Evolutionary conservation across 2,113 vertebrate genomes (phyloP).

Genomic region (Rostratula benghalensis): DNA sequence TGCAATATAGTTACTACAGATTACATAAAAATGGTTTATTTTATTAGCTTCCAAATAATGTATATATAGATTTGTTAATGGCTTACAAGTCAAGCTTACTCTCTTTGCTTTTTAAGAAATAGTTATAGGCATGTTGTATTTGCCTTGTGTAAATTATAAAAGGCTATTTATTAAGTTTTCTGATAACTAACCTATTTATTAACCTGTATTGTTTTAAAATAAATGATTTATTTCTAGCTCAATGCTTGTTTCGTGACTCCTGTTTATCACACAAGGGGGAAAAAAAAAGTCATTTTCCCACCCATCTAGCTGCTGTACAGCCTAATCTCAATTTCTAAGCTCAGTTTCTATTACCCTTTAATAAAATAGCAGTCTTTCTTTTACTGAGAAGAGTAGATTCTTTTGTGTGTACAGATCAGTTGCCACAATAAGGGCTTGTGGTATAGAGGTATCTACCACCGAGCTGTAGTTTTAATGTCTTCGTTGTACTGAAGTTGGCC

Average conservation of each 20-base stretch:
- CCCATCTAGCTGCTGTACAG: background rate
- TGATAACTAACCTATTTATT: conserved; percentile 78
- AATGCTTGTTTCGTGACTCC: conserved; percentile 17
- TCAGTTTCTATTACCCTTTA: background rate
- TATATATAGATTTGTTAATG: conserved; percentile 68
- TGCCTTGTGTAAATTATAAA: conserved; percentile 79
- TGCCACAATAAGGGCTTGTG: background rate
- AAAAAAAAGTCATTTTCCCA: background rate
- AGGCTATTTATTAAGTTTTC: conserved; percentile 82
- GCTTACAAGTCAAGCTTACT: conserved; percentile 69
- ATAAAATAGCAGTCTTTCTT: background rate
- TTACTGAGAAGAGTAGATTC: background rate
- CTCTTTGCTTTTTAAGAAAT: conserved; percentile 73
- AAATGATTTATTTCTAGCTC: conserved; percentile 79
- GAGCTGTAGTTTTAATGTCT: background rate
- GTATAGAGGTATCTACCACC: background rate
- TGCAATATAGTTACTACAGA: conserved; percentile 65
- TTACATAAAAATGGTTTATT: conserved; percentile 68
- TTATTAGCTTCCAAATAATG: conserved; percentile 65
- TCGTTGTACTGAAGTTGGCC: background rate
- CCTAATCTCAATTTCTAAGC: background rate
- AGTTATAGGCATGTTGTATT: conserved; percentile 78
- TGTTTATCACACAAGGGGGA: background rate
- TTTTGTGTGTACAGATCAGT: background rate
- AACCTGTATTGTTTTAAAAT: conserved; percentile 82